These are phyloP conservation scores for Apoda limacodes DNA, from an alignment of 2,888 invertebrate species.

Conservation along the genomic window DNA sequence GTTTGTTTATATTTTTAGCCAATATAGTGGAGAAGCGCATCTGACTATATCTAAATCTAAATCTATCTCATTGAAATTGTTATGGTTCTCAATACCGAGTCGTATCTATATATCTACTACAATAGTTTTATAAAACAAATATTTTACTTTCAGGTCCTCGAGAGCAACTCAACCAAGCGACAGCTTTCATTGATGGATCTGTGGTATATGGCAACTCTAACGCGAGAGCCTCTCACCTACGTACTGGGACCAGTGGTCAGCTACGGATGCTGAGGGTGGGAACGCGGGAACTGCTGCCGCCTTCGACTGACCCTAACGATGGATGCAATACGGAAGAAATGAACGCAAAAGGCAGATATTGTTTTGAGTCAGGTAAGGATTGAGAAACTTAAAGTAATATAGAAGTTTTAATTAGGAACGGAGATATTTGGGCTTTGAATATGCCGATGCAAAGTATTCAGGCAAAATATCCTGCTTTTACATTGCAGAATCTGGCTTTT, in stretches of 20 bases:
- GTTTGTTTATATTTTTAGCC: too few relatives aligned
- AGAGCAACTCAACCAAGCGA: slow-evolving; percentile 88
- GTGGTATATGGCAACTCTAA: slow-evolving; percentile 80
- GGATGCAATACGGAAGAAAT: slow-evolving; percentile 81
- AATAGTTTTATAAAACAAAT: slow-evolving; percentile 2
- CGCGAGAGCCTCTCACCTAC: slow-evolving; percentile 54
- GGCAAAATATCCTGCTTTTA: too few relatives aligned
- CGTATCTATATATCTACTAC: too few relatives aligned
- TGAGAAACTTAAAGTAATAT: too few relatives aligned
- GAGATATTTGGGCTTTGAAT: too few relatives aligned
- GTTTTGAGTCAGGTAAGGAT: slow-evolving; percentile 82
- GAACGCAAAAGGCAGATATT: slow-evolving; percentile 78
- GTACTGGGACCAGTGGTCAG: slow-evolving; percentile 66
- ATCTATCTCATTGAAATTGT: too few relatives aligned
- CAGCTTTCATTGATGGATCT: slow-evolving; percentile 87
- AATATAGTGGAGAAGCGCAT: too few relatives aligned
- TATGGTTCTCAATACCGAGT: not conserved
- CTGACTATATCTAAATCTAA: too few relatives aligned
- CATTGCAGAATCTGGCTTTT: too few relatives aligned
- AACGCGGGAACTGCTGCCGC: slow-evolving; percentile 75
- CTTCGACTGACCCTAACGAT: slow-evolving; percentile 76
- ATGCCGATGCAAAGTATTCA: too few relatives aligned
- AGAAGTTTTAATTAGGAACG: too few relatives aligned
- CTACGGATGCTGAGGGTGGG: slow-evolving; percentile 76
- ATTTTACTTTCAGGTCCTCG: slow-evolving; percentile 69